phyloP scores from a whole-genome alignment of 2,888 invertebrate genomes.

The Torymus auratus region DNA sequence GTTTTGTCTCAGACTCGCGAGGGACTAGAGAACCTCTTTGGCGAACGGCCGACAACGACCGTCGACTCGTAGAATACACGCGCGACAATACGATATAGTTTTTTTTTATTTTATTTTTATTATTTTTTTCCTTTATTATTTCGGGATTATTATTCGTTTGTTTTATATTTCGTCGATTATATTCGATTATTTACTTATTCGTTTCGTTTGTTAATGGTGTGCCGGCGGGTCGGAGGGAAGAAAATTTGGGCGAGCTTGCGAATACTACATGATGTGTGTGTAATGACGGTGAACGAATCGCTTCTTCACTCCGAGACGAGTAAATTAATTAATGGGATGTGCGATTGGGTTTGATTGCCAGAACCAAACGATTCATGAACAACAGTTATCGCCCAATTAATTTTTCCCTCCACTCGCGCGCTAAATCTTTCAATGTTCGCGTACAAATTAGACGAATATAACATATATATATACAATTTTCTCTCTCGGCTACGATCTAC shows the following conservation, averaged over 20 bases:
- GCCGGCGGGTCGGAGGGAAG: background rate
- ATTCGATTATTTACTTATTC: constrained; percentile 13
- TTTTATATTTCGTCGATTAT: constrained; percentile 13
- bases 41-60: constrained; percentile 67
- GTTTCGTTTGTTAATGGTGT: constrained; percentile 18
- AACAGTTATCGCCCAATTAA: background rate
- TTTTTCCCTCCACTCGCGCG: background rate
- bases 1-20: constrained; percentile 53
- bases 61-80: constrained; percentile 50
- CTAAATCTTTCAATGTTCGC: background rate
- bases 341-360: too few relatives aligned
- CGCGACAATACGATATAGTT: constrained; percentile 37
- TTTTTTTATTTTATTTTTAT: background rate
- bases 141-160: background rate
- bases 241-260: background rate
- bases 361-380: too few relatives aligned
- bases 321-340: too few relatives aligned
- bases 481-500: constrained; percentile 14
- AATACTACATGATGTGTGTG: too few relatives aligned
- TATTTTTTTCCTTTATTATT: background rate
- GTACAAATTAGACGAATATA: constrained; percentile 6
- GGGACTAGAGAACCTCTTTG: constrained; percentile 76
- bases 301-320: too few relatives aligned
- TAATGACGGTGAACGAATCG: too few relatives aligned
- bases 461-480: constrained; percentile 46